Evolutionary conservation across 2,888 invertebrate genomes (phyloP), one percentile per base, ranked within the genome.

Genomic region (Spicauda simplicius): DNA sequence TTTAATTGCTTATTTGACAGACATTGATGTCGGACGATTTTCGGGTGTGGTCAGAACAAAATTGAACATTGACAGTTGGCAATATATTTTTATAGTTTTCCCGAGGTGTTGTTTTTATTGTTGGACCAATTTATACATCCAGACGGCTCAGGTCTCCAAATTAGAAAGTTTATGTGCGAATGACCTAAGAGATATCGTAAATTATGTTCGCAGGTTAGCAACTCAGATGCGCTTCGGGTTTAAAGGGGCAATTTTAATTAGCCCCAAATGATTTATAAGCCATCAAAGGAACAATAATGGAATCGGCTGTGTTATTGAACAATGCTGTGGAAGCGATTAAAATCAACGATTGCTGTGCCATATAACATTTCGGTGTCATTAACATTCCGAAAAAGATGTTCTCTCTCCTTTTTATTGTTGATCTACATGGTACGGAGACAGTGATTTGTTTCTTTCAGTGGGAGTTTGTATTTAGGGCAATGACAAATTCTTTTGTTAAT

Each of bases 1-100:
- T 91, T 93, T 93, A 93, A 93, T 93, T 93, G 92, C 88, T 83
- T 79, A 82, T 89, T 90, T 92, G 93, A 92, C 91, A 91, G 91
- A 88, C 89, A 83, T 87, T 86, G 85, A 86, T 82, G 81, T 77
- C 83, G 76, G 82, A 81, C 85, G 73, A 77, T 75, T 84, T 86
- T 86, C 86, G 86, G 87, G 88, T 90, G 90, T 87, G 90, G 90
- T 86, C 88, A 86, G 78, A 79, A 80, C 83, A 80, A 84, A 87
- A 86, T 82, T 80, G 83, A 86, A 86, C 84, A 83, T 82, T 82
- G 86, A 86, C 85, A 83, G 85, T 80, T 80, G 77, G 83, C 85
- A 85, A 87, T 86, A 88, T 86, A 85, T 79, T 88, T 91, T 90
- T 91, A 89, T 88, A 86, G 88, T 86, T 87, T 83, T 78, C 76